phyloP scores from a whole-genome alignment of 2,113 vertebrate species.

The Podarcis cretensis region DNA sequence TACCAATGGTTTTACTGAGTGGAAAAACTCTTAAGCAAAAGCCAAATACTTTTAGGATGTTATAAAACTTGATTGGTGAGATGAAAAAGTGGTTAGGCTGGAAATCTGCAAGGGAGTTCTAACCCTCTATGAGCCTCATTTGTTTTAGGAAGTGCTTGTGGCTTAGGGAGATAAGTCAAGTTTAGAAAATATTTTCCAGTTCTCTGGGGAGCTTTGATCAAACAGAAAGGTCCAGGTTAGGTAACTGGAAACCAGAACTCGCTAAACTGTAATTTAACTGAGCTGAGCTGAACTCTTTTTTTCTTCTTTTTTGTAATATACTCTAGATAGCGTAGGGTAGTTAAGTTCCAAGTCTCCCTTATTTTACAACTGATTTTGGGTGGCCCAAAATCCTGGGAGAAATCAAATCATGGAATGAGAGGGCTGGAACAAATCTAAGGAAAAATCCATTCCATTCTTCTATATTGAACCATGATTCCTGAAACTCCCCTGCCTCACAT shows the following conservation, averaged over 20 bases:
- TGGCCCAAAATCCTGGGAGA: neutral
- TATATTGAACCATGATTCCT: neutral
- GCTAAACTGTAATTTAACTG: constrained; percentile 25
- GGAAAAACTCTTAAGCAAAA: constrained; percentile 47
- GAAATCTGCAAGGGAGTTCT: constrained; percentile 45
- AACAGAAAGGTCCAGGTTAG: constrained; percentile 45
- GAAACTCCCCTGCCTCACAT: neutral
- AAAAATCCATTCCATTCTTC: neutral
- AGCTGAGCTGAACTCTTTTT: neutral
- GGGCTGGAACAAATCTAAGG: neutral
- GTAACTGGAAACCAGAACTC: constrained; percentile 44
- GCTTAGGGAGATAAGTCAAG: constrained; percentile 21
- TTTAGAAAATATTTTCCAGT: constrained; percentile 36
- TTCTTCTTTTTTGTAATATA: neutral
- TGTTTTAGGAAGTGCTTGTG: constrained; percentile 25
- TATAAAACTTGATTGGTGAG: constrained; percentile 54
- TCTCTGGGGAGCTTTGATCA: neutral
- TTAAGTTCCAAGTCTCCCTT: neutral
- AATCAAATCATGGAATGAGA: neutral
- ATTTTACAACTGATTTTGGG: neutral
- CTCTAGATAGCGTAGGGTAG: neutral
- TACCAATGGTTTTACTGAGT: constrained; percentile 29
- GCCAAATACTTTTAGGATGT: constrained; percentile 25
- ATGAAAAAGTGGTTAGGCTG: constrained; percentile 41
- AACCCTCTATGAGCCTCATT: constrained; percentile 41